phyloP scores from a whole-genome alignment of 2,888 invertebrate species.

The Chloroclysta siterata region DNA sequence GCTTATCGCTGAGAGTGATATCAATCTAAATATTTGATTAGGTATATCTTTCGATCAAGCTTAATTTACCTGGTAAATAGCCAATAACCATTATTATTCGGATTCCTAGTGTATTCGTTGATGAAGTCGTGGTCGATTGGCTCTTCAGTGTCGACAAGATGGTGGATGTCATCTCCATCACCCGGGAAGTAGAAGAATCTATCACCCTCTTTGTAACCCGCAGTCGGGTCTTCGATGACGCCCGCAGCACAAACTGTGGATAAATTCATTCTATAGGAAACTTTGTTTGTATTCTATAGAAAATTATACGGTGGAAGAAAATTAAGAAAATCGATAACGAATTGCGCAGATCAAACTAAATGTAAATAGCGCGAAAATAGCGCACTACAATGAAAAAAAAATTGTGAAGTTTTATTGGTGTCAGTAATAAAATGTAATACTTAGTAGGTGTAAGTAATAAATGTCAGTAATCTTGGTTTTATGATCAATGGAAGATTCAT shows the following conservation, averaged over 20 bases:
- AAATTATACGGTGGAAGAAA: not conserved
- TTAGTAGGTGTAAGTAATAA: too few species aligned
- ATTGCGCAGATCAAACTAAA: too few species aligned
- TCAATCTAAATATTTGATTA: too few species aligned
- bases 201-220: slow-evolving; percentile 56
- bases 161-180: slow-evolving; percentile 52
- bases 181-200: slow-evolving; percentile 62
- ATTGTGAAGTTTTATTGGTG: too few species aligned
- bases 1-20: too few species aligned
- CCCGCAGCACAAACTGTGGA: slow-evolving; percentile 55
- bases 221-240: slow-evolving; percentile 50
- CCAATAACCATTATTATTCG: slow-evolving; percentile 55
- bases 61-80: slow-evolving; percentile 55
- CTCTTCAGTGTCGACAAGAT: slow-evolving; percentile 55
- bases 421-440: too few species aligned
- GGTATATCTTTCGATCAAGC: too few species aligned
- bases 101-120: slow-evolving; percentile 44
- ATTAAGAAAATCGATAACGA: not conserved
- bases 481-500: too few species aligned
- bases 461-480: too few species aligned
- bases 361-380: too few species aligned
- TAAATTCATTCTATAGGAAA: not conserved
- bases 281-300: too few species aligned
- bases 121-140: slow-evolving; percentile 50
- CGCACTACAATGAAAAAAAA: too few species aligned